phyloP scores from a whole-genome alignment of 2,113 vertebrate species.

The Lipotes vexillifer region DNA sequence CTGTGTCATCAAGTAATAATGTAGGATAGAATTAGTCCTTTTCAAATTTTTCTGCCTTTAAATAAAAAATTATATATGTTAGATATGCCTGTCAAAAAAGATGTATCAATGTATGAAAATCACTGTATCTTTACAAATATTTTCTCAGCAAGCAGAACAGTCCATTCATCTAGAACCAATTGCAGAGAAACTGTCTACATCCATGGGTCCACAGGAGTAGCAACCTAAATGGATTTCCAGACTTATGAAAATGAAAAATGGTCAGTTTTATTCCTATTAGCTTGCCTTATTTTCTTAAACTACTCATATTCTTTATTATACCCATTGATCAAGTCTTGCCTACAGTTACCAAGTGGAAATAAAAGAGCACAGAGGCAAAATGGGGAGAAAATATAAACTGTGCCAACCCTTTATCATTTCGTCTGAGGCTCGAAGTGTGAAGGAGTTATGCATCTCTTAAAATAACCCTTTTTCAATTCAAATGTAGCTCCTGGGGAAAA shows the following conservation, averaged over 20 bases:
- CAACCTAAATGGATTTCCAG: background rate
- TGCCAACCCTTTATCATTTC: background rate
- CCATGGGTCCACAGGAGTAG: conserved; percentile 35
- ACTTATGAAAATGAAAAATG: conserved; percentile 55
- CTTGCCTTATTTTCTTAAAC: conserved; percentile 32
- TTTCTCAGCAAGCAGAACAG: conserved; percentile 74
- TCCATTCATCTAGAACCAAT: conserved; percentile 67
- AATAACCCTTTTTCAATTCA: conserved; percentile 8
- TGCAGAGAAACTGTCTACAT: conserved; percentile 40
- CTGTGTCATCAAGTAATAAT: conserved; percentile 72
- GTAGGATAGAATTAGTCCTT: conserved; percentile 74
- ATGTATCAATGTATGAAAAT: conserved; percentile 73
- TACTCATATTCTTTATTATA: conserved; percentile 38
- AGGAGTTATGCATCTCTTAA: background rate
- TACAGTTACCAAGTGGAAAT: conserved; percentile 33
- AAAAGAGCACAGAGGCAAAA: conserved; percentile 21
- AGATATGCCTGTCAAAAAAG: conserved; percentile 69
- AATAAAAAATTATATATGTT: conserved; percentile 70
- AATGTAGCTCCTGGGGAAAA: conserved; percentile 24
- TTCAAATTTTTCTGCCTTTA: conserved; percentile 74
- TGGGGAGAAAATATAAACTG: background rate
- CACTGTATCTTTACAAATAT: conserved; percentile 76
- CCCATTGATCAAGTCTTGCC: conserved; percentile 6
- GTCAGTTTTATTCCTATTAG: background rate
- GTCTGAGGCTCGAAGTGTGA: background rate